A percentile compares a stretch with the other conserved stretches of the same genome.
Evolutionary conservation across 2,888 invertebrate species (phyloP).

Genomic region (Eutolmus rufibarbis): DNA sequence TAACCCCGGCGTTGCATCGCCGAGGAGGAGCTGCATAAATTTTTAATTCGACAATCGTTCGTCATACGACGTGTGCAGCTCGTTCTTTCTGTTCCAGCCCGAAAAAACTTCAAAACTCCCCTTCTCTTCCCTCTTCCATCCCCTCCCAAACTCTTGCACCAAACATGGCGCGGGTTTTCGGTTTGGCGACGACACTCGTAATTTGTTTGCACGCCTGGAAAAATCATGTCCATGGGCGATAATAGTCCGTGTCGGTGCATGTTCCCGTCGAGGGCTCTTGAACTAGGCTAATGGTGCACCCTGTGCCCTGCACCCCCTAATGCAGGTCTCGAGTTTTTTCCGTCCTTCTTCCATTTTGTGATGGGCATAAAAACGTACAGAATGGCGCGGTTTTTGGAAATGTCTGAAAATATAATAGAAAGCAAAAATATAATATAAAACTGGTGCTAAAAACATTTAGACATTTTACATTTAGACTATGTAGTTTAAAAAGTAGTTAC

Average conservation of each 20-base stretch:
- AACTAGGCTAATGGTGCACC: conserved; percentile 8
- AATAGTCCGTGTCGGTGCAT: conserved; percentile 38
- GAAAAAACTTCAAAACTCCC: neutral
- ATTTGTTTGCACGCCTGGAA: conserved; percentile 27
- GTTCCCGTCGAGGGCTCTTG: conserved; percentile 13
- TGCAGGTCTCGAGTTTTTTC: neutral
- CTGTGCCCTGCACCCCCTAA: neutral
- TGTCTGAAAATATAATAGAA: neutral
- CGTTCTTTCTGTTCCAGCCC: neutral
- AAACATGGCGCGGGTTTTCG: conserved; percentile 24
- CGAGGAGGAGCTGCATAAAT: conserved; percentile 29
- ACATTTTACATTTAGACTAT: neutral
- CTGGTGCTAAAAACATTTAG: neutral
- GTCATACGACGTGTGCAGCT: conserved; percentile 2
- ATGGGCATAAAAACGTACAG: neutral
- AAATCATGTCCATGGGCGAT: conserved; percentile 35
- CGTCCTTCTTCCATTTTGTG: neutral
- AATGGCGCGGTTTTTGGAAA: neutral
- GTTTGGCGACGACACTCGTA: conserved; percentile 20
- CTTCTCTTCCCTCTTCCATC: neutral
- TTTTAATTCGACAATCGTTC: conserved; percentile 40
- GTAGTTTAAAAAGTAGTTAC: neutral
- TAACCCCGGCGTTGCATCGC: neutral
- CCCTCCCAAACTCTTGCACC: neutral
- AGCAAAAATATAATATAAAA: neutral